A percentile compares a stretch with the other conserved stretches of the same genome.
Conservation (phyloP, 23 tunicate genomes). For the Ciona savignyi region DNA sequence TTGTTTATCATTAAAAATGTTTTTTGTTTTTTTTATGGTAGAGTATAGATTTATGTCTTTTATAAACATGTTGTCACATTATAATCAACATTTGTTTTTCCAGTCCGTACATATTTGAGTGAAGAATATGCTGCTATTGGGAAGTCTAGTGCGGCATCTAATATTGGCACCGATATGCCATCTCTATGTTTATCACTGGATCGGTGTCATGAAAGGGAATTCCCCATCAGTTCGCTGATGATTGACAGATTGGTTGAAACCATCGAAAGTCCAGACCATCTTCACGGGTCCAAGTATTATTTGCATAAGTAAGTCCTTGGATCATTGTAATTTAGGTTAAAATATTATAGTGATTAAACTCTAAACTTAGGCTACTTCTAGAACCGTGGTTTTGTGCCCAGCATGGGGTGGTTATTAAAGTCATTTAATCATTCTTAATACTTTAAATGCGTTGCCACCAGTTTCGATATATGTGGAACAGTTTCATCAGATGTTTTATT, state of each 20-base stretch:
- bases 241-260: conserved; percentile 29
- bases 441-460: no score
- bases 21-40: no score
- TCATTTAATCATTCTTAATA: no score
- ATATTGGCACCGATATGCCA: conserved; percentile 11
- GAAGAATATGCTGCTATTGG: background rate
- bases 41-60: background rate
- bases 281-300: conserved; percentile 19
- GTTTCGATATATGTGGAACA: no score
- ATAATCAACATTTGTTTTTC: no score
- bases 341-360: no score
- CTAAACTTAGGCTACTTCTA: no score
- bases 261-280: conserved; percentile 15
- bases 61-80: background rate
- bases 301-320: conserved; percentile 33
- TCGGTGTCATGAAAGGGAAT: conserved; percentile 25
- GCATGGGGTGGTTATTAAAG: no score
- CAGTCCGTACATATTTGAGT: background rate
- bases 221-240: conserved; percentile 47
- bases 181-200: conserved; percentile 14
- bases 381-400: no score
- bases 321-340: no score
- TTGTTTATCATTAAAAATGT: no score
- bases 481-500: no score
- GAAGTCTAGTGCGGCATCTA: background rate